Evolutionary conservation across 64 coral and sea anemone genomes (phyloP), one percentile per base, ranked within the genome.

Genomic region (Platygyra sinensis): DNA sequence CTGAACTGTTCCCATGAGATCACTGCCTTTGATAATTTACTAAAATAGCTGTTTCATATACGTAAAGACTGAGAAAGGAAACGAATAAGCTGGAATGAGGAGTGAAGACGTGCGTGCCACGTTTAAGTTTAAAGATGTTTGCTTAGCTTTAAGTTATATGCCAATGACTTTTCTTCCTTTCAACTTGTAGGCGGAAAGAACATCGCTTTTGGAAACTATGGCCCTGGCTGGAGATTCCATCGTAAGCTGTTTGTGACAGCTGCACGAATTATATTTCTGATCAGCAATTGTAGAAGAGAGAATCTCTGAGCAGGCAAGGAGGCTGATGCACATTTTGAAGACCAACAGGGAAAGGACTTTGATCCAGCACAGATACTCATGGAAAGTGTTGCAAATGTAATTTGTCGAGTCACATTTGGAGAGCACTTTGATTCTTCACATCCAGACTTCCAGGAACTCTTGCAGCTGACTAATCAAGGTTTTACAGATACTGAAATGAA

Each of bases 311-410:
- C 50, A 94, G 72, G 76, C 73, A 1, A 60, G 59, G 19, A 64
- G 17, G 39, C 74, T 94, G 20, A 0, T 90, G 59, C 39, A 3
- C 78, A 77, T 39, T 77, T 86, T 15, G 71, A 74, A 6, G 61
- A 57, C 7, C 50, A 94, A 52, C 89, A 94, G 36, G 87, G 36
- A 84, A 63, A 17, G 3, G 78, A 80, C 15, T 78, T 94, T 77
- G 25, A 94, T 32, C 86, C 92, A 28, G 75, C n/a, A 13, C 14
- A 42, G 52, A 81, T 89, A n/a, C 59, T 89, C 10, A 79, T 79
- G 67, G 74, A 75, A 79, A 91, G 89, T 78, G 84, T 91, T 75
- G 89, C 83, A 61, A 85, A 95, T 81, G 89, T 95, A 1, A 95
- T 91, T 32, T 88, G 94, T 38, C 39, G 83, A 9, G 74, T 91